Evolutionary conservation across 2,888 invertebrate species (phyloP).

Genomic region (Acleris sparsana): DNA sequence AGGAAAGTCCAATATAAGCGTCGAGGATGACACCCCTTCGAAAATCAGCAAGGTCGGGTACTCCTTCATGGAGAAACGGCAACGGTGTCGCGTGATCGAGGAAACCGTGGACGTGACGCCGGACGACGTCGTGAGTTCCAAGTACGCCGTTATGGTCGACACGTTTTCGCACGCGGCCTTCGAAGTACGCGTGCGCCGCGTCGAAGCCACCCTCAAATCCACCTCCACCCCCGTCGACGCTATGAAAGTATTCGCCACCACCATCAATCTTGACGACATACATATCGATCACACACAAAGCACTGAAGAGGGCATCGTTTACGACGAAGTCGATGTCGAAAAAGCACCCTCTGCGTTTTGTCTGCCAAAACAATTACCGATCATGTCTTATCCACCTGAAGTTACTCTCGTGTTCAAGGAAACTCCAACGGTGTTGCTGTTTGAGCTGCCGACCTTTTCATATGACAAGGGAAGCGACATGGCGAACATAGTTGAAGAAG

Average conservation of each 20-base stretch:
- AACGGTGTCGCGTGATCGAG: conserved; percentile 53
- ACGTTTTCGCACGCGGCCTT: conserved; percentile 66
- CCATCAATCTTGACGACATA: conserved; percentile 79
- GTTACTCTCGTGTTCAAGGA: conserved; percentile 86
- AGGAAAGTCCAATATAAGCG: conserved; percentile 28
- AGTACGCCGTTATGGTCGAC: conserved; percentile 64
- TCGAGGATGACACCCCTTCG: conserved; percentile 43
- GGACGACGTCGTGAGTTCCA: conserved; percentile 58
- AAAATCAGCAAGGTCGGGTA: conserved; percentile 48
- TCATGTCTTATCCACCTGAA: conserved; percentile 78
- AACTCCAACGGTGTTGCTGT: conserved; percentile 86
- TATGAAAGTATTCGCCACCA: conserved; percentile 73
- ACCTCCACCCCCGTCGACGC: conserved; percentile 48
- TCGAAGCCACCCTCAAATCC: conserved; percentile 53
- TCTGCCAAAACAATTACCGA: conserved; percentile 59
- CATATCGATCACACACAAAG: conserved; percentile 76
- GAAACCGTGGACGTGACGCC: conserved; percentile 64
- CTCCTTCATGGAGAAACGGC: conserved; percentile 63
- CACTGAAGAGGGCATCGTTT: conserved; percentile 64
- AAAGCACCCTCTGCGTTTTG: conserved; percentile 72
- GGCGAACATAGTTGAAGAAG: conserved; percentile 81
- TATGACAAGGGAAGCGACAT: conserved; percentile 84
- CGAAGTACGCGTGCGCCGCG: conserved; percentile 53
- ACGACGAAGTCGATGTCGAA: conserved; percentile 56
- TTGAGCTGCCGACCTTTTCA: conserved; percentile 86